Evolutionary conservation across 1,140 invertebrate species (phyloP).

Genomic region (Drosophila kurseongensis): DNA sequence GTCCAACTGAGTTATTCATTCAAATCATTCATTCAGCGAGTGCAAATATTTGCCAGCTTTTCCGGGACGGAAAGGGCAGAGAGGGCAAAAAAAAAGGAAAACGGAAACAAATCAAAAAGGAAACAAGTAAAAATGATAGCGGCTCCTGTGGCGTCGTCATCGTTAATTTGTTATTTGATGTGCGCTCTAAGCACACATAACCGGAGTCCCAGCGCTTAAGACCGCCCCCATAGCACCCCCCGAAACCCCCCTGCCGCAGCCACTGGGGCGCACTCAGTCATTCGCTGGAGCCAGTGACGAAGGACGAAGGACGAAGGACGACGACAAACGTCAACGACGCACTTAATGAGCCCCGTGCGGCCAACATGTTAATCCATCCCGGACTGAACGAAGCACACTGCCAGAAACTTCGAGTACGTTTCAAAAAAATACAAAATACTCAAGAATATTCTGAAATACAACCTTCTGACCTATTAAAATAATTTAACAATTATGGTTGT

Average conservation of each 20-base stretch:
- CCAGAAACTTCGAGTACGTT: neutral
- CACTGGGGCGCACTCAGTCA: conserved; percentile 62
- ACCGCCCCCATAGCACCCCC: neutral
- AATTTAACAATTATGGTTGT: no score
- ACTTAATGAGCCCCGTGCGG: conserved; percentile 77
- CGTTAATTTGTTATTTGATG: conserved; percentile 75
- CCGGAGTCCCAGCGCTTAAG: conserved; percentile 27
- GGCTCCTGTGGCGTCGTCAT: conserved; percentile 49
- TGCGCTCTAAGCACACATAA: conserved; percentile 58
- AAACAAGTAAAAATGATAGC: conserved; percentile 54
- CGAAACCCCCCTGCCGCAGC: conserved; percentile 9
- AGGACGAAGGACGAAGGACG: conserved; percentile 28
- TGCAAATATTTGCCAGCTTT: conserved; percentile 53
- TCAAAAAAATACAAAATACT: no score
- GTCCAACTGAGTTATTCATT: conserved; percentile 44
- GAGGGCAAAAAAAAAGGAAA: neutral
- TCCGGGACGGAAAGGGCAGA: neutral
- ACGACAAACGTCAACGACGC: conserved; percentile 60
- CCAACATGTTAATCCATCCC: conserved; percentile 76
- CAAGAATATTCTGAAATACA: no score
- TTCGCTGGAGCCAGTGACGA: conserved; percentile 40
- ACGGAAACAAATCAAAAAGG: conserved; percentile 40
- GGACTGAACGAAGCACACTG: conserved; percentile 37
- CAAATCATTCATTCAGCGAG: conserved; percentile 44
- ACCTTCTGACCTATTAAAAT: no score